Percentiles rank a stretch among this genome's conserved stretches.
phyloP scores from a whole-genome alignment of 2,888 invertebrate species.

The Patella ulyssiponensis region DNA sequence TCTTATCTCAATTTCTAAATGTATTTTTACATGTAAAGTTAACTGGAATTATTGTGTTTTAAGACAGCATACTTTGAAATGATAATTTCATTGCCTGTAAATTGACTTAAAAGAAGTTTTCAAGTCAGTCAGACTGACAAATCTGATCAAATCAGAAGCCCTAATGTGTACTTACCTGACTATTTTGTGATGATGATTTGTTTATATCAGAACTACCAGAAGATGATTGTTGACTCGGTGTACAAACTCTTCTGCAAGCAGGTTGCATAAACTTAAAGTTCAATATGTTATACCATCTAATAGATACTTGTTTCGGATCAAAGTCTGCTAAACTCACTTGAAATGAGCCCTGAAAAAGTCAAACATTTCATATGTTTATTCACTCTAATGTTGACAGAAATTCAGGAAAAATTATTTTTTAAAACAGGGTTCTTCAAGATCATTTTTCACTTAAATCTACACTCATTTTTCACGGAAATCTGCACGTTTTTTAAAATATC shows the following conservation, averaged over 20 bases:
- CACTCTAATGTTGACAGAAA: neutral
- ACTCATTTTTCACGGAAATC: neutral
- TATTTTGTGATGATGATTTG: neutral
- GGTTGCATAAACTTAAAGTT: conserved; percentile 84
- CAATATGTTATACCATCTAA: conserved; percentile 95
- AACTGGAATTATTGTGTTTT: too few species aligned
- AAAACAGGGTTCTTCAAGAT: neutral
- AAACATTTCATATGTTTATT: neutral
- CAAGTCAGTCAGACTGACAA: too few species aligned
- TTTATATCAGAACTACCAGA: neutral
- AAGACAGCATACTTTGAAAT: too few species aligned
- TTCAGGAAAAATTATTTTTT: neutral
- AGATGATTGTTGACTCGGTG: neutral
- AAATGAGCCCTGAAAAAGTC: conserved; percentile 85
- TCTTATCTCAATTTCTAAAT: too few species aligned
- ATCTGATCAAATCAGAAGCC: neutral
- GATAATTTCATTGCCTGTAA: too few species aligned
- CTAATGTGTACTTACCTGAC: neutral
- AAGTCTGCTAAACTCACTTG: conserved; percentile 97
- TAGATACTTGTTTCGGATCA: conserved; percentile 84
- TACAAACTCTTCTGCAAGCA: conserved; percentile 45
- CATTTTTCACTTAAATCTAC: neutral
- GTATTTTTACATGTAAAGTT: too few species aligned
- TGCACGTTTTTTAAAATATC: neutral
- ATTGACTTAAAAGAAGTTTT: too few species aligned